Percentiles rank a stretch among this genome's conserved stretches.
These are phyloP conservation scores for Vollenhovia emeryi DNA, from an alignment of 1,140 invertebrate species.

Conservation along the genomic window DNA sequence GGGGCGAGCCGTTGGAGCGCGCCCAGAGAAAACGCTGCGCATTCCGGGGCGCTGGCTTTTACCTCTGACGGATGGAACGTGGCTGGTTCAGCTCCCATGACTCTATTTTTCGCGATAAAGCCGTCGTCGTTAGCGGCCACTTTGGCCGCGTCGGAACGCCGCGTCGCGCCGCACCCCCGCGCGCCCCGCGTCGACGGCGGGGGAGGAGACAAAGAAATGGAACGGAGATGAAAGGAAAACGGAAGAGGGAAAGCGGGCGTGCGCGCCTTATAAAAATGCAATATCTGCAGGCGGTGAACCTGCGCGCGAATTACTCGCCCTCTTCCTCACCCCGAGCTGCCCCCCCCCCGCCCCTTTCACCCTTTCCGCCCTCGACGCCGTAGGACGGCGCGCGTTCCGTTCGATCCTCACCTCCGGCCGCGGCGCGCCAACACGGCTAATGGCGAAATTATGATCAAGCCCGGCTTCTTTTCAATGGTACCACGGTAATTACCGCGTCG, in stretches of 20 bases:
- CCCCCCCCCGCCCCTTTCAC: background rate
- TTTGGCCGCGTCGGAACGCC: conserved; percentile 4
- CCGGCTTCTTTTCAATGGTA: conserved; percentile 76
- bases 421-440: conserved; percentile 61
- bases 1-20: background rate
- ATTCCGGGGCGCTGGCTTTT: conserved; percentile 46
- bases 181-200: conserved; percentile 13
- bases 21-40: conserved; percentile 22
- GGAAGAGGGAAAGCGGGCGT: background rate
- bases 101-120: conserved; percentile 59
- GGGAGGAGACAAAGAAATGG: background rate
- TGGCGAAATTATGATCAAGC: conserved; percentile 79
- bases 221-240: background rate
- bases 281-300: conserved; percentile 69
- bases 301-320: conserved; percentile 66
- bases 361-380: background rate
- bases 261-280: conserved; percentile 73
- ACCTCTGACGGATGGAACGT: conserved; percentile 44
- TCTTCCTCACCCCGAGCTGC: background rate
- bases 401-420: conserved; percentile 7
- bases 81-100: conserved; percentile 24
- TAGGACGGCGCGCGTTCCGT: background rate
- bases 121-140: conserved; percentile 63
- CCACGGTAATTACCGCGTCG: conserved; percentile 76
- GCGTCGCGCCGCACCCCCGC: background rate